Evolutionary conservation across 2,797 vertebrate species (phyloP).

Genomic region (Moxostoma hubbsi): DNA sequence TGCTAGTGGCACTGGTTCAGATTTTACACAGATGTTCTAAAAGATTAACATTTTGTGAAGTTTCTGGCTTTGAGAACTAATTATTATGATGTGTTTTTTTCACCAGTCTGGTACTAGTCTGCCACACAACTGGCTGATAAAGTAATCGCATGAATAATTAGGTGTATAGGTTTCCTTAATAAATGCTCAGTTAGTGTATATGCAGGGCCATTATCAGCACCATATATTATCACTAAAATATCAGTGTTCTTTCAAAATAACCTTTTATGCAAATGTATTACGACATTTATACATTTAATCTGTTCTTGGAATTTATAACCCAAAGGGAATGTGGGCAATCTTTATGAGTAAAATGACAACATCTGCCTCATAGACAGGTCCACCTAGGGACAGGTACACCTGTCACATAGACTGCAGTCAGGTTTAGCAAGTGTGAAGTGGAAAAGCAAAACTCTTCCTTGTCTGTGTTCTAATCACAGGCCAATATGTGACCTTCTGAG

Average conservation of each 20-base stretch:
- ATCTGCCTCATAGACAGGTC: background rate
- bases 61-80: background rate
- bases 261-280: background rate
- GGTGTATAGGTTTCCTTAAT: no score
- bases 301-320: background rate
- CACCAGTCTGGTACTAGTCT: no score
- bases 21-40: background rate
- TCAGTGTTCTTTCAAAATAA: background rate
- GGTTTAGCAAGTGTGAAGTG: conserved; percentile 1
- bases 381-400: conserved; percentile 2
- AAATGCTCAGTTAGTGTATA: background rate
- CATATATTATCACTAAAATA: background rate
- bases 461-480: conserved; percentile 29
- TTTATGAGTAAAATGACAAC: background rate
- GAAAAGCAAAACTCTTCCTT: background rate
- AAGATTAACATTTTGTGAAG: background rate
- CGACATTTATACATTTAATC: background rate
- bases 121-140: no score
- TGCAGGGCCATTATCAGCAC: background rate
- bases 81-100: background rate
- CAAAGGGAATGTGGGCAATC: background rate
- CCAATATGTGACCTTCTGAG: conserved; percentile 26
- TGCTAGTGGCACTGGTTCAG: conserved; percentile 1
- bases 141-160: no score
- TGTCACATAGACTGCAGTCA: conserved; percentile 10